These are phyloP conservation scores for Gracilinanus agilis DNA, from an alignment of 2,113 vertebrate species.

Conservation along the genomic window DNA sequence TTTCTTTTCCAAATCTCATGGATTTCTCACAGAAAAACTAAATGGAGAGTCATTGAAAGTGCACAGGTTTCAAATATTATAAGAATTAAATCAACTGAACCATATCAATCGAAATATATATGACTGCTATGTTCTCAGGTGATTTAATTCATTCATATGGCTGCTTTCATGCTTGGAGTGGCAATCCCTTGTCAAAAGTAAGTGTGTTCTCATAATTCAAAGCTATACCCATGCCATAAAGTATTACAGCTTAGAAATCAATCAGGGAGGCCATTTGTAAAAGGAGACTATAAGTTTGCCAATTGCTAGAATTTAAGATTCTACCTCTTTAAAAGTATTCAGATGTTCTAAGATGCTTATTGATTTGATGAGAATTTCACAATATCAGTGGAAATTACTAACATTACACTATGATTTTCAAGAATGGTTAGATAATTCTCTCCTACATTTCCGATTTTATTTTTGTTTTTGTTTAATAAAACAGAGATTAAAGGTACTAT, in stretches of 20 bases:
- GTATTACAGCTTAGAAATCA: neutral
- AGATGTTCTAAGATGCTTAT: neutral
- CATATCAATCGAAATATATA: neutral
- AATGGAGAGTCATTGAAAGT: neutral
- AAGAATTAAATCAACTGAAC: slow-evolving; percentile 10
- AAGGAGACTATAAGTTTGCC: neutral
- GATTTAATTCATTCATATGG: slow-evolving; percentile 27
- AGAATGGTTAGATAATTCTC: neutral
- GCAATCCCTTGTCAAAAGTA: slow-evolving; percentile 15
- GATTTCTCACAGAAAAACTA: neutral
- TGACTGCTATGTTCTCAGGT: neutral
- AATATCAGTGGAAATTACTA: neutral
- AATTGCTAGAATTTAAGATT: neutral
- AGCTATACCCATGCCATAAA: neutral
- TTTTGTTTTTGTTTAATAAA: neutral
- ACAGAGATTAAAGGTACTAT: neutral
- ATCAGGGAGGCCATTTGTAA: neutral
- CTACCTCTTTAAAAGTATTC: neutral
- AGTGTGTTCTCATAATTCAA: slow-evolving; percentile 15
- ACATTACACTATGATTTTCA: neutral
- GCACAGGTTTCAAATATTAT: neutral
- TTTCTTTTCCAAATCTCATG: neutral
- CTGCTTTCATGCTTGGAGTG: neutral
- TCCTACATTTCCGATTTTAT: neutral
- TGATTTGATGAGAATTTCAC: neutral